Evolutionary conservation across 2,797 vertebrate species (phyloP).

Genomic region (Carduelis carduelis): DNA sequence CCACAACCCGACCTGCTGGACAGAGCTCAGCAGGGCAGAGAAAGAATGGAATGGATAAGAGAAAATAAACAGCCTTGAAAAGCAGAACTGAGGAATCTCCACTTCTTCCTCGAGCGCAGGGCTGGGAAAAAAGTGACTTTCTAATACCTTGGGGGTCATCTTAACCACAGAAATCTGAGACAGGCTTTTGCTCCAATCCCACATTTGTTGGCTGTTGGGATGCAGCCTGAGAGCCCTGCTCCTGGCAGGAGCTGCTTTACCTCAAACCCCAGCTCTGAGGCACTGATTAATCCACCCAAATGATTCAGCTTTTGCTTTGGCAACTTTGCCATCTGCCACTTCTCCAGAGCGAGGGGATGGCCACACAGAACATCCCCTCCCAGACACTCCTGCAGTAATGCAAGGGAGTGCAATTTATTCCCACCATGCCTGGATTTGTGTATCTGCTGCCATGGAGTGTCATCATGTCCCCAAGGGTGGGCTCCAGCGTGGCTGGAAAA

Average conservation of each 20-base stretch:
- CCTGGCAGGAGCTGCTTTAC: not conserved
- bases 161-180: too few species aligned
- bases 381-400: not conserved
- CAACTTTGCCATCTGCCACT: not conserved
- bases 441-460: not conserved
- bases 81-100: too few species aligned
- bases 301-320: not conserved
- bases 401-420: not conserved
- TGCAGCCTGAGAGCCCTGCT: not conserved
- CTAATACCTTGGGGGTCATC: too few species aligned
- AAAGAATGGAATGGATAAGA: too few species aligned
- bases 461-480: rapidly evolving
- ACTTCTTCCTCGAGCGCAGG: rapidly evolving
- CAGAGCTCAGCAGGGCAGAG: too few species aligned
- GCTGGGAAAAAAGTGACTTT: too few species aligned
- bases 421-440: not conserved
- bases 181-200: not conserved
- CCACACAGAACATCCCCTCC: not conserved
- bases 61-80: too few species aligned
- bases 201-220: rapidly evolving
- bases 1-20: too few species aligned
- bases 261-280: not conserved
- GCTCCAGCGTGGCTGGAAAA: not conserved
- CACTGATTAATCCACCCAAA: not conserved
- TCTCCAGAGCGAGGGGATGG: not conserved